Percentiles rank a stretch among this genome's conserved stretches.
phyloP scores from a whole-genome alignment of 2,888 invertebrate genomes.

The Portevinia maculata region DNA sequence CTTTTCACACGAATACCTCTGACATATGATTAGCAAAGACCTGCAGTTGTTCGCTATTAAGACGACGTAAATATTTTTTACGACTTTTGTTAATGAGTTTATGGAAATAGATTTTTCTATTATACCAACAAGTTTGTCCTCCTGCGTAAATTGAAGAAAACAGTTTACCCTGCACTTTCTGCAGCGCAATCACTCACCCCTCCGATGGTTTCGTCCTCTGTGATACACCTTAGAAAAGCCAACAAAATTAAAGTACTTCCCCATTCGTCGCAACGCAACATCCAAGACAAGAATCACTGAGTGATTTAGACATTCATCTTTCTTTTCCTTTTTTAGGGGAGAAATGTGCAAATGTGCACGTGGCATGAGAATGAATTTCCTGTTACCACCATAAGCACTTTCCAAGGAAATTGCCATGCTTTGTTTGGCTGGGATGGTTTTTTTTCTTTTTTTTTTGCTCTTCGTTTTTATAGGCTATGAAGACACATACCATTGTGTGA shows the following conservation, averaged over 20 bases:
- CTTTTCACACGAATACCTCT: neutral
- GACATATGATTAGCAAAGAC: neutral
- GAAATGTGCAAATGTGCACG: constrained; percentile 56
- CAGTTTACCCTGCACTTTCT: constrained; percentile 33
- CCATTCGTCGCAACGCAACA: constrained; percentile 2
- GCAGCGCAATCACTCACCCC: constrained; percentile 15
- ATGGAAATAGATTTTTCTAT: constrained; percentile 14
- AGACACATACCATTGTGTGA: constrained; percentile 44
- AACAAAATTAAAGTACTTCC: constrained; percentile 34
- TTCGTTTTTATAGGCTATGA: constrained; percentile 41
- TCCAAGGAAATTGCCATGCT: constrained; percentile 68
- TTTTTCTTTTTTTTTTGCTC: constrained; percentile 10
- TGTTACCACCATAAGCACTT: constrained; percentile 73
- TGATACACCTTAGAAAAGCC: constrained; percentile 29
- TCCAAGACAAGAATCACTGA: constrained; percentile 58
- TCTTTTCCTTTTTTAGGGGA: neutral
- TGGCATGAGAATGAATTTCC: constrained; percentile 69
- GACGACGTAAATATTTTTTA: neutral
- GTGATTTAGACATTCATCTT: constrained; percentile 65
- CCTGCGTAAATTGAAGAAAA: neutral
- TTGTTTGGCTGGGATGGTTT: constrained; percentile 51
- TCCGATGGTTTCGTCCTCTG: neutral
- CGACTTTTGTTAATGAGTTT: constrained; percentile 10
- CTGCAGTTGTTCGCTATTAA: constrained; percentile 3
- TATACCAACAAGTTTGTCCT: neutral